These are phyloP conservation scores for Philhelius pedissequus DNA, from an alignment of 2,888 invertebrate species.

Conservation along the genomic window DNA sequence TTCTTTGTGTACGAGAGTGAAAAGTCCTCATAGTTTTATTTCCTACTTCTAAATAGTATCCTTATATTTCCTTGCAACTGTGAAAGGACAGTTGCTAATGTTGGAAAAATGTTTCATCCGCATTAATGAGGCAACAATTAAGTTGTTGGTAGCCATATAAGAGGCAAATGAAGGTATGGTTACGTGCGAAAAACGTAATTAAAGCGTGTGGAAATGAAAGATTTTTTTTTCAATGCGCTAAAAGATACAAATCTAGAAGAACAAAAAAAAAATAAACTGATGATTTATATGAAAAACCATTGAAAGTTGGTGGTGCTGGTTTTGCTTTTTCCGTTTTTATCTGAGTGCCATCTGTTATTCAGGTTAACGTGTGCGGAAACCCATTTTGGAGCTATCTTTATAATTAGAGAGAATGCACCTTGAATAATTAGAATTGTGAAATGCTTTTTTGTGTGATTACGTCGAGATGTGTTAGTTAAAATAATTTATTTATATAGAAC, in stretches of 20 bases:
- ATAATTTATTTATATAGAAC: constrained; percentile 59
- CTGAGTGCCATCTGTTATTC: constrained; percentile 60
- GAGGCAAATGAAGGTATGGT: constrained; percentile 51
- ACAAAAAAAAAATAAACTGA: constrained; percentile 9
- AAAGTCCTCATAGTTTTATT: not conserved
- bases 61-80: not conserved
- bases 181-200: constrained; percentile 64
- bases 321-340: constrained; percentile 42
- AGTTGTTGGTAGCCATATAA: constrained; percentile 62
- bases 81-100: constrained; percentile 63
- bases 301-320: constrained; percentile 13
- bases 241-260: constrained; percentile 33
- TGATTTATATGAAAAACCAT: constrained; percentile 37
- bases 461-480: constrained; percentile 33
- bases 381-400: constrained; percentile 52
- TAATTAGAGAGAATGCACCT: constrained; percentile 64
- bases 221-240: constrained; percentile 37
- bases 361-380: constrained; percentile 65
- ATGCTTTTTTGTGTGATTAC: constrained; percentile 46
- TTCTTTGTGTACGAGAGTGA: not conserved
- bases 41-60: not conserved
- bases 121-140: constrained; percentile 68
- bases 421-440: constrained; percentile 58
- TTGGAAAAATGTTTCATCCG: constrained; percentile 56
- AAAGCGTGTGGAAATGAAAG: constrained; percentile 52